Evolutionary conservation across 2,888 invertebrate genomes (phyloP), one percentile per base, ranked within the genome.

Genomic region (Luperina nickerlii): DNA sequence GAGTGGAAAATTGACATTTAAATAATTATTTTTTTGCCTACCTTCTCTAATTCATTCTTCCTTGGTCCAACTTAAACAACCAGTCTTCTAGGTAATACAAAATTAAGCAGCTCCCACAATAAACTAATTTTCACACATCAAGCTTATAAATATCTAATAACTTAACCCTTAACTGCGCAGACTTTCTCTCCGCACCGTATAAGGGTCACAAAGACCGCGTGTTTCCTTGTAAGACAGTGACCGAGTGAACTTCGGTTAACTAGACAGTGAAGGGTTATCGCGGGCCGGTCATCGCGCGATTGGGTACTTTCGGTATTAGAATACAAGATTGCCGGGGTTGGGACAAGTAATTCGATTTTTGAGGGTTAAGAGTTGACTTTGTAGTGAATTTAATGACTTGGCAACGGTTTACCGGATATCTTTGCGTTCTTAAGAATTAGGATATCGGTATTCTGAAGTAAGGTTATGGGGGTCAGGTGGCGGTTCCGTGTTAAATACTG

Each of bases 171-270:
- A 86, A 83, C 85, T 66, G 87, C 83, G 87, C 88, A 74, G 84
- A 94, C 95, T 95, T 95, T 95, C 95, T 92, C 94, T 84, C 87
- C 67, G 79, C 83, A 78, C 95, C 94, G 90, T 95, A 91, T 93
- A 93, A 89, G 93, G 94, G 92, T 91, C 92, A 89, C 90, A 91
- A 89, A 91, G 93, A 90, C 92, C 92, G 91, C 88, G 84, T 91
- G 92, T 91, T 90, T 90, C 92, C 93, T 93, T 93, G 93, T 92
- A 92, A 90, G 92, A 92, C 92, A 91, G 90, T 94, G 94, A 92
- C 95, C 95, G 89, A 93, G 89, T 95, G 95, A 94, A 94, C 95
- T 90, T 84, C 90, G 89, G 91, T 90, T 91, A 91, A 92, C 90
- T 91, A 91, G 93, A 91, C 92, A 92, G 90, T 87, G 88, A 87